Evolutionary conservation across 2,888 invertebrate species (phyloP), one percentile per base, ranked within the genome.

Genomic region (Muschampia plurimacula): DNA sequence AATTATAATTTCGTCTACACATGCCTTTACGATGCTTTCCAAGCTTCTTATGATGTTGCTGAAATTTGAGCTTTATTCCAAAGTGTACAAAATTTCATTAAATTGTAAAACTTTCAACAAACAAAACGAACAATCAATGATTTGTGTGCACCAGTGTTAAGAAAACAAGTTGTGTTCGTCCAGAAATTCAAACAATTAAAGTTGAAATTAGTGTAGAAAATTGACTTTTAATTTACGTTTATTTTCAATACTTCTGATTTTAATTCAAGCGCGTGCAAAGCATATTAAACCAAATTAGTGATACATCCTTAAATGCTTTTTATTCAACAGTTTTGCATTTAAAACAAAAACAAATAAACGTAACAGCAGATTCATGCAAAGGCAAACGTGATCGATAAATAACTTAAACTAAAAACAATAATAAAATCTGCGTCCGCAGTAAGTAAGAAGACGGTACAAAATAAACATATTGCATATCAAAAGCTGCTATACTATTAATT

Each of bases 11-110:
- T 72, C 15, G 49, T 77, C 69, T 73, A 81, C 85, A 83, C 90
- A 90, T 90, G 90, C 90, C 81, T 82, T 75, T 82, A 66, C 89
- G 87, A 88, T 87, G 88, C 82, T 84, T 78, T 15, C 79, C 79
- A 87, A 87, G 88, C 87, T 80, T 81, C 80, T 84, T 72, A 46
- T 59, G 15, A 1, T 44, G 65, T 44, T 57, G 46, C 39, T 60
- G 55, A 63, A 55, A 67, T 57, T 65, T 49, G 22, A 22, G 28
- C 55, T 55, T 55, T 55, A 55, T 55, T 55, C 1, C 55, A 12
- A 28, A 10, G 10, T 2, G 15, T 10, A 55, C 4, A 55, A 52
- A 10, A 55, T 22, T 55, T 46, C 8, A n/a, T 67, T 10, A 41
- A 0, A 10, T 44, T 2, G 46, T 36, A 46, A 8, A 15, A 39